Base-by-base conservation (phyloP, 1,140 invertebrate species). In the Asobara japonica region DNA sequence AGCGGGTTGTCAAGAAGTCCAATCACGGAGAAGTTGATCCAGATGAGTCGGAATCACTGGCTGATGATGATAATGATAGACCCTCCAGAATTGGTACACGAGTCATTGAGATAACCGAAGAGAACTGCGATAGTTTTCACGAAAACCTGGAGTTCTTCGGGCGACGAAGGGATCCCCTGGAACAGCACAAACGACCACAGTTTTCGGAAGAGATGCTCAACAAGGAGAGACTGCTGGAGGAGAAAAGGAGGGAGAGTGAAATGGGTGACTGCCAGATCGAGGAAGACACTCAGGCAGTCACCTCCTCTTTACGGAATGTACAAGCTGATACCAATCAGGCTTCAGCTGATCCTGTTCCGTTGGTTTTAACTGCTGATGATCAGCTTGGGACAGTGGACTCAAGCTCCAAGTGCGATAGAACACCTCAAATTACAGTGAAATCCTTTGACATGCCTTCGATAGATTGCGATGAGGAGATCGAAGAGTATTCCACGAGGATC, bases 401-500 rank as follows among this genome's bases (percentile, higher is more conserved):
- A 38, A 67, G 64, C 13, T 60, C 65, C 11, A 38, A 8, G 25
- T 48, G 38, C 29, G 66, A 71, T 7, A 79, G 73, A 41, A 56
- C 60, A 72, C 13, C 31, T n/a, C 36, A 22, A 3, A 27, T 45
- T 8, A 27, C 13, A 11, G 74, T 81, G 0, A 84, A 82, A 11
- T 84, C 84, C 0, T 85, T 85, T 25, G 84, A 87, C 48, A 86
- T 87, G 84, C 84, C 85, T 0, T 80, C 74, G n/a, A 85, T 87
- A 31, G 85, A 86, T 11, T 81, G 69, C 11, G 85, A 86, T 3
- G 84, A 87, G 3, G 77, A 84, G 1, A n/a, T 16, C n/a, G 77
- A 81, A 73, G 77, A 3, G 18, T 77, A 1, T 64, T 18, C 33
- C 74, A 0, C 79, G 5, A 84, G 80, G 11, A 77, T 81, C n/a